phyloP scores from a whole-genome alignment of 2,797 vertebrate genomes.

The Acropternis orthonyx region DNA sequence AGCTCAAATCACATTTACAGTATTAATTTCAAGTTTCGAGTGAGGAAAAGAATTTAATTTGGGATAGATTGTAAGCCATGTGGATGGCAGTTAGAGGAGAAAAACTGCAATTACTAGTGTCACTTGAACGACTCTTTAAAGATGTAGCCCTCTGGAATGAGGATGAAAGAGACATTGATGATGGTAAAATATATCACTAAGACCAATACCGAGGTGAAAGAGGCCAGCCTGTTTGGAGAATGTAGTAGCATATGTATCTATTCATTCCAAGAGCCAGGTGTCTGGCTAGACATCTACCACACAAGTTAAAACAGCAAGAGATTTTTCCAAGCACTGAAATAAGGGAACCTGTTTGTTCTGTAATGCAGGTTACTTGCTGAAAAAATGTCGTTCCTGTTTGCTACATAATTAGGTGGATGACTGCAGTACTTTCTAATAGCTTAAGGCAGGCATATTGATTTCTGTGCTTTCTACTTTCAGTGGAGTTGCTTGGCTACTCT shows the following conservation, averaged over 20 bases:
- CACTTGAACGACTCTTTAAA: background rate
- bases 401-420: background rate
- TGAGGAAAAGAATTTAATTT: background rate
- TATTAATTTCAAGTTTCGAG: background rate
- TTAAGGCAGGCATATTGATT: conserved; percentile 17
- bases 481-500: background rate
- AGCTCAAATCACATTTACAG: background rate
- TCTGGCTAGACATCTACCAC: background rate
- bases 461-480: conserved; percentile 3
- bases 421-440: conserved; percentile 14
- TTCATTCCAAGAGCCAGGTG: background rate
- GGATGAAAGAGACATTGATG: background rate
- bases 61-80: background rate
- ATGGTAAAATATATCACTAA: background rate
- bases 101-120: background rate
- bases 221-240: background rate
- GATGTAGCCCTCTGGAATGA: background rate
- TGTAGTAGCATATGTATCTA: background rate
- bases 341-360: background rate
- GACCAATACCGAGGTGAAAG: background rate
- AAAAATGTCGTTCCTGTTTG: background rate
- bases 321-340: background rate
- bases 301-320: background rate
- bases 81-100: background rate
- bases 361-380: background rate